Evolutionary conservation across 2,888 invertebrate species (phyloP), one percentile per base, ranked within the genome.

Genomic region (Melipona beecheii): DNA sequence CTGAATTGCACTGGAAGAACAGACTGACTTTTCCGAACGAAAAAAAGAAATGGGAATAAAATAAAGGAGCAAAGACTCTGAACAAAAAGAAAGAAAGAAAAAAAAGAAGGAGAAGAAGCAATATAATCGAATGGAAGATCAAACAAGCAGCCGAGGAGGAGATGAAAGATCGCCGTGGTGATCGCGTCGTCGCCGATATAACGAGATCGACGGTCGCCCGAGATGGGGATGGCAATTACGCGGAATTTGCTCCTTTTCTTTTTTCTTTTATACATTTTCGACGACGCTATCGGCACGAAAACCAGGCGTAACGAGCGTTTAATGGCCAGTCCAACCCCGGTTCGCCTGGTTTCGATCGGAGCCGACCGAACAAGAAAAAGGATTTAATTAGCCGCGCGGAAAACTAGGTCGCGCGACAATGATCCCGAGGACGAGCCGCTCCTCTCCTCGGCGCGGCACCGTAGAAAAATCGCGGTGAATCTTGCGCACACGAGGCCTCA

Each of bases 351-450:
- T 75, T 78, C 79, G 81, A 77, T 79, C 62, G 56, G 49, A 27
- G n/a, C 50, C 17, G 58, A 17, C 19, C 43, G 54, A 43, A 43
- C 66, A 78, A 86, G 81, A 27, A 82, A 84, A 84, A 82, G 84
- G 84, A 87, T 84, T 88, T 88, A 88, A 88, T 88, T 88, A 88
- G 81, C 76, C 65, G 80, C 27, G 64, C 58, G 75, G 78, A 83
- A 86, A 88, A 88, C 83, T 88, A 75, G 88, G 86, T 88, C 84
- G 84, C 65, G 79, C 75, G 84, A 87, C 86, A 83, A 88, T 88
- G 83, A 80, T 76, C 75, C 58, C 60, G 83, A 60, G 65, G 72
- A 68, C 72, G 60, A 27, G 17, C n/a, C 56, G 52, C 31, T 43
- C 24, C 43, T 56, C 54, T n/a, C 3, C 27, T 19, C 60, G n/a